These are phyloP conservation scores for Homarus americanus DNA, from an alignment of 1,140 invertebrate genomes.

Conservation along the genomic window DNA sequence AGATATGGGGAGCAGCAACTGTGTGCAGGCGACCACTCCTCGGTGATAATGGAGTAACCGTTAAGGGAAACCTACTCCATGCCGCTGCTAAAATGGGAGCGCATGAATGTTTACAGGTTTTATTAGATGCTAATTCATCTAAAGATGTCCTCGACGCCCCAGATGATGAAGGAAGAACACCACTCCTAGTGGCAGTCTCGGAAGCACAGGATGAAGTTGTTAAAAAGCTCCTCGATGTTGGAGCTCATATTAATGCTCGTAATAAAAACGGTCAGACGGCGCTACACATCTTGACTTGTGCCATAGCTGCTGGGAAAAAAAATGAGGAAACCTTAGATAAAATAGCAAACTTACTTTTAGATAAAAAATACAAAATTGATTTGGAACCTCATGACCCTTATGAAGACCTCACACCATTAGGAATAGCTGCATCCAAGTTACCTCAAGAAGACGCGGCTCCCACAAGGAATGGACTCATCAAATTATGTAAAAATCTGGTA, in stretches of 20 bases:
- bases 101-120: constrained; percentile 41
- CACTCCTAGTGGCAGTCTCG: constrained; percentile 55
- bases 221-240: constrained; percentile 43
- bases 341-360: constrained; percentile 37
- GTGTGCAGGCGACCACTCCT: too few species aligned
- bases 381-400: constrained; percentile 67
- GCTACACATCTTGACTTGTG: constrained; percentile 52
- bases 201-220: constrained; percentile 17
- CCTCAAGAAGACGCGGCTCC: constrained; percentile 10
- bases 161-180: constrained; percentile 63
- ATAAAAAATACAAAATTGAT: constrained; percentile 21
- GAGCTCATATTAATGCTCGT: constrained; percentile 65
- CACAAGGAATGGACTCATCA: constrained; percentile 24
- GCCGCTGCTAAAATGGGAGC: constrained; percentile 28
- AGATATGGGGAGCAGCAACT: too few species aligned
- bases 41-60: too few species aligned
- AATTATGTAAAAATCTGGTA: constrained; percentile 67
- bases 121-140: constrained; percentile 19
- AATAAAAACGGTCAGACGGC: constrained; percentile 55
- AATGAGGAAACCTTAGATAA: constrained; percentile 20
- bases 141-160: constrained; percentile 62
- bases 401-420: constrained; percentile 65
- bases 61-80: too few species aligned
- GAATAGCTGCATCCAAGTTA: constrained; percentile 51
- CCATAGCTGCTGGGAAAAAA: not conserved